Conservation (phyloP, 2,888 invertebrate genomes). For the Cryptocephalus primarius region DNA sequence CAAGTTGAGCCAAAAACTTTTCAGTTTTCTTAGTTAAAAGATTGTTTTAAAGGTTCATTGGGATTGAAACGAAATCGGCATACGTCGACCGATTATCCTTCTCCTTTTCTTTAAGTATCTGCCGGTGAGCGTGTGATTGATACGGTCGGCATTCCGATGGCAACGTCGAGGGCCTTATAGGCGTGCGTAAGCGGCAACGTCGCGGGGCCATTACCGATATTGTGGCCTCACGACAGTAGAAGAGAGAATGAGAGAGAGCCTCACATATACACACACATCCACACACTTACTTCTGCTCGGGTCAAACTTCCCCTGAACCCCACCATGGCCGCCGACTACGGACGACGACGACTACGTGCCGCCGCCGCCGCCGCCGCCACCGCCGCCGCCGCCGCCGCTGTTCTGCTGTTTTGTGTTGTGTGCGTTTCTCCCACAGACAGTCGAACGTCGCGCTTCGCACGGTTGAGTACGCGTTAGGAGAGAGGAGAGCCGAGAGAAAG, state of each 20-base stretch:
- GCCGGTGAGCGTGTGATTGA: too few relatives aligned
- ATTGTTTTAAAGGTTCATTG: too few relatives aligned
- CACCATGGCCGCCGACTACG: slow-evolving; percentile 1
- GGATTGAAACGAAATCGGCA: too few relatives aligned
- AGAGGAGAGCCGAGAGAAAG: neutral
- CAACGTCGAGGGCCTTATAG: slow-evolving; percentile 28
- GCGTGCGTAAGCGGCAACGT: slow-evolving; percentile 30
- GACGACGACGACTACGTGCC: slow-evolving; percentile 34
- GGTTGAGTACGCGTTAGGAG: slow-evolving; percentile 16
- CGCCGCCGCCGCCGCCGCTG: too few relatives aligned
- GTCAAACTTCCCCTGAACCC: slow-evolving; percentile 47
- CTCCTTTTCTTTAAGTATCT: too few relatives aligned
- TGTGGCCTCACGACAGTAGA: slow-evolving; percentile 39
- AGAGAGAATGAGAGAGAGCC: slow-evolving; percentile 36
- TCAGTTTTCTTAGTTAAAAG: too few relatives aligned
- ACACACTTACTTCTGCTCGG: slow-evolving; percentile 7
- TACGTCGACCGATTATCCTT: too few relatives aligned
- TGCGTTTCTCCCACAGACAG: slow-evolving; percentile 44
- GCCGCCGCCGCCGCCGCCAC: slow-evolving; percentile 26
- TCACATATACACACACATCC: slow-evolving; percentile 15
- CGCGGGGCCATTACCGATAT: slow-evolving; percentile 39
- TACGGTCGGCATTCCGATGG: too few relatives aligned
- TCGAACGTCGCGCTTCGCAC: slow-evolving; percentile 28
- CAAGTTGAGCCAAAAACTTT: too few relatives aligned
- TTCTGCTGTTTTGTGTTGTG: too few relatives aligned